Conservation (phyloP, 53 echinoderm and acorn worm genomes). For the Pentamera pediparva region DNA sequence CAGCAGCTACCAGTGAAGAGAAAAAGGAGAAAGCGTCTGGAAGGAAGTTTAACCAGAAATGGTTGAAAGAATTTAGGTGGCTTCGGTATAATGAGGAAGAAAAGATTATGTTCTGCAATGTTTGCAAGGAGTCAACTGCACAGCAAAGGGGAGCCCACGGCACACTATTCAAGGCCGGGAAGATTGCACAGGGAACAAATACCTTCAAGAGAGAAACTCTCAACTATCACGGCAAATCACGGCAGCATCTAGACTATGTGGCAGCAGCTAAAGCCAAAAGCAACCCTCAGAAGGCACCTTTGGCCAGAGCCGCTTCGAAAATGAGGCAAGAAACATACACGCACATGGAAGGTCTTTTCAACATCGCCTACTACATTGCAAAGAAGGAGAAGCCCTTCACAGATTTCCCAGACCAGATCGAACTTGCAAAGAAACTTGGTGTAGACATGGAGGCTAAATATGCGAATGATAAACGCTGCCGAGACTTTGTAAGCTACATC, state of each 20-base stretch:
- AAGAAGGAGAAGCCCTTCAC: background rate
- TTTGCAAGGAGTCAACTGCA: background rate
- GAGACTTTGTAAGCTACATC: background rate
- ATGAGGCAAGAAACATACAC: background rate
- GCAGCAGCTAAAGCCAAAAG: slow-evolving; percentile 3
- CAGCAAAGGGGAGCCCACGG: background rate
- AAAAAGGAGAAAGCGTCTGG: background rate
- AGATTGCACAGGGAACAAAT: background rate
- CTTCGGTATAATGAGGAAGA: background rate
- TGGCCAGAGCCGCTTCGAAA: background rate
- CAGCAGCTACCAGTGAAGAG: background rate
- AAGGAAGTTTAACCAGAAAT: background rate
- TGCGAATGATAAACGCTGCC: background rate
- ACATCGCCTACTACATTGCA: slow-evolving; percentile 3
- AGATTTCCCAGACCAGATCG: background rate
- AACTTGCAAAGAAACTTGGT: background rate
- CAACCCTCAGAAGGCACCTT: background rate
- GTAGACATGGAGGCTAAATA: background rate
- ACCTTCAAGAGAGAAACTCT: slow-evolving; percentile 1
- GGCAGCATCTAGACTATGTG: background rate
- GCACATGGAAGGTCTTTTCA: background rate
- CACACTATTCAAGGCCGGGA: background rate
- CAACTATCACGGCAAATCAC: background rate
- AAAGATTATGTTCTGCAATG: background rate
- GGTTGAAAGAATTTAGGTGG: background rate